These are phyloP conservation scores for Drusus annulatus DNA, from an alignment of 1,140 invertebrate genomes.

Conservation along the genomic window DNA sequence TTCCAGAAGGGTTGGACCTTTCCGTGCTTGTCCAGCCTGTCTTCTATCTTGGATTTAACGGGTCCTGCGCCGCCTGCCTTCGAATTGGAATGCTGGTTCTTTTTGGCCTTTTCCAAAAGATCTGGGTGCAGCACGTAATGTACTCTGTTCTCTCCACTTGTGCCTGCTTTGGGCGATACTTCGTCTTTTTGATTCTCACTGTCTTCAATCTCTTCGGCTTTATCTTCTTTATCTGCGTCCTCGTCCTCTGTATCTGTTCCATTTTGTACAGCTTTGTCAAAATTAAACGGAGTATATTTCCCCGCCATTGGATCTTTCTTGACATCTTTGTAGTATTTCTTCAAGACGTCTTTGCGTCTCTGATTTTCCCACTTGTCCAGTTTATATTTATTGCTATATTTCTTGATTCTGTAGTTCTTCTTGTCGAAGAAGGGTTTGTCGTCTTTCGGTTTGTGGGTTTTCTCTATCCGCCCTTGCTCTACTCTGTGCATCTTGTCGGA, in stretches of 20 bases:
- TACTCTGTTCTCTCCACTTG: slow-evolving; percentile 57
- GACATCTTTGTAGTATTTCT: slow-evolving; percentile 72
- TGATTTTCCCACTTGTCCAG: slow-evolving; percentile 77
- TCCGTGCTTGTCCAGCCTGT: slow-evolving; percentile 28
- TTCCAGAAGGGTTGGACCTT: slow-evolving; percentile 67
- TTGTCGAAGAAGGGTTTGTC: slow-evolving; percentile 74
- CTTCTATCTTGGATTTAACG: slow-evolving; percentile 22
- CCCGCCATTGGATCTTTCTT: slow-evolving; percentile 66
- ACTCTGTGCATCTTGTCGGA: slow-evolving; percentile 51
- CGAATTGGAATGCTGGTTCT: slow-evolving; percentile 26
- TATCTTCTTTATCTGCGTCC: slow-evolving; percentile 47
- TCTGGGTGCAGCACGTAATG: slow-evolving; percentile 69
- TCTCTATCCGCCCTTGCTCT: slow-evolving; percentile 46
- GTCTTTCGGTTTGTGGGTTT: slow-evolving; percentile 50
- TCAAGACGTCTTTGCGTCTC: slow-evolving; percentile 72
- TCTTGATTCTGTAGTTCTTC: slow-evolving; percentile 75
- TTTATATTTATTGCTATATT: slow-evolving; percentile 80
- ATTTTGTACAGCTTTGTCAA: slow-evolving; percentile 56
- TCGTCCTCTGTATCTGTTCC: slow-evolving; percentile 54
- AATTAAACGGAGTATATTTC: slow-evolving; percentile 59
- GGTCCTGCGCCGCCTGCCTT: slow-evolving; percentile 7
- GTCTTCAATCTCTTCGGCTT: neutral
- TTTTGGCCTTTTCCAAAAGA: slow-evolving; percentile 61
- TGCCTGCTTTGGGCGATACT: slow-evolving; percentile 7
- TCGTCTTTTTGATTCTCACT: no score